phyloP scores from a whole-genome alignment of 1,140 invertebrate genomes.

The Thrips palmi region DNA sequence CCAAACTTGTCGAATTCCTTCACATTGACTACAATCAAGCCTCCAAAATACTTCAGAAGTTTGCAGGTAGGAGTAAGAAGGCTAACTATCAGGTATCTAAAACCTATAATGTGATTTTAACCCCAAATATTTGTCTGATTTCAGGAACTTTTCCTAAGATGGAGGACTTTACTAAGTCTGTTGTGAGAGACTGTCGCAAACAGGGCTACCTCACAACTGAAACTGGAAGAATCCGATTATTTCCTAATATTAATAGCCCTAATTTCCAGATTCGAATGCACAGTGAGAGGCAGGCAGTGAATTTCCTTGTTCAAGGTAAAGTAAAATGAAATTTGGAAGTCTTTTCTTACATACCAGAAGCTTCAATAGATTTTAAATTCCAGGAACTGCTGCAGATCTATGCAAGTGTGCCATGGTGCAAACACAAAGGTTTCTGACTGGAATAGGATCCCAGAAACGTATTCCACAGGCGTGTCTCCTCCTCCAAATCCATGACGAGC shows the following conservation, averaged over 20 bases:
- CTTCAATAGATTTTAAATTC: slow-evolving; percentile 1
- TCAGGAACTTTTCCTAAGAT: slow-evolving; percentile 31
- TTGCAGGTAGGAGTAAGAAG: too few relatives aligned
- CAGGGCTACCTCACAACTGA: slow-evolving; percentile 26
- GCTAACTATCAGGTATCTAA: too few relatives aligned
- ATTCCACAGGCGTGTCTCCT: slow-evolving; percentile 23
- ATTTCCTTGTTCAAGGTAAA: slow-evolving; percentile 38
- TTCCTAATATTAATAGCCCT: slow-evolving; percentile 24
- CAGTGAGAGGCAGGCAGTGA: slow-evolving; percentile 34
- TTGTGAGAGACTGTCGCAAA: slow-evolving; percentile 23
- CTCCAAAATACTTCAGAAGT: slow-evolving; percentile 22
- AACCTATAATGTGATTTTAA: slow-evolving; percentile 10
- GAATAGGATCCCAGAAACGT: slow-evolving; percentile 11
- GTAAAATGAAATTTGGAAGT: slow-evolving; percentile 9
- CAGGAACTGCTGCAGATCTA: slow-evolving; percentile 37
- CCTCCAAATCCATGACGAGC: slow-evolving; percentile 39
- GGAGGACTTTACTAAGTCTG: slow-evolving; percentile 24
- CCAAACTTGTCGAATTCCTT: slow-evolving; percentile 32
- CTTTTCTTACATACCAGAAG: not conserved
- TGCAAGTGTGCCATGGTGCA: slow-evolving; percentile 36
- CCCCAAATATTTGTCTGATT: too few relatives aligned
- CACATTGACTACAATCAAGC: slow-evolving; percentile 24
- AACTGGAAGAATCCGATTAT: slow-evolving; percentile 26
- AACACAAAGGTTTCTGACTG: slow-evolving; percentile 19
- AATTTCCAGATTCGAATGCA: slow-evolving; percentile 23